Percentiles rank a stretch among this genome's conserved stretches.
Evolutionary conservation across 2,888 invertebrate genomes (phyloP).

Genomic region (Tenthredo mesomela): DNA sequence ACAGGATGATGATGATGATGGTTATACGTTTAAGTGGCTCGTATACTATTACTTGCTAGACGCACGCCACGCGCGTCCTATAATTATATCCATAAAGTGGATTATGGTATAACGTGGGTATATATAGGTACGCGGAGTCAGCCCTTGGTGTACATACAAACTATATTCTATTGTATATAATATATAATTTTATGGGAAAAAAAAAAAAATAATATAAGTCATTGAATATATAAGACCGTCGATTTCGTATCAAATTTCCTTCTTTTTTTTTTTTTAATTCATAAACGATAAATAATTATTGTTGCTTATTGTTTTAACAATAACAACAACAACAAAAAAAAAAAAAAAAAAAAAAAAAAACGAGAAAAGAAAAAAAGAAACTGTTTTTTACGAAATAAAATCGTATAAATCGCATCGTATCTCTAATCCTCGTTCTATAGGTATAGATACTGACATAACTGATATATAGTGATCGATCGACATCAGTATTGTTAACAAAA

Average conservation of each 20-base stretch:
- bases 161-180: too few relatives aligned
- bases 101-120: constrained; percentile 11
- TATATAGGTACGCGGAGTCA: neutral
- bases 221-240: neutral
- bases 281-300: neutral
- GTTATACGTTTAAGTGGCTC: constrained; percentile 19
- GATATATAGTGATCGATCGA: constrained; percentile 1
- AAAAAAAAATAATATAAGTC: neutral
- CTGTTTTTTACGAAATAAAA: neutral
- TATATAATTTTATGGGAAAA: neutral
- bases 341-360: neutral
- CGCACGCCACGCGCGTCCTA: constrained; percentile 21
- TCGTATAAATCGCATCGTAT: neutral
- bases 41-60: constrained; percentile 16
- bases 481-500: neutral
- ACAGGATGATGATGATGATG: constrained; percentile 14
- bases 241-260: neutral
- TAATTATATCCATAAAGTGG: constrained; percentile 30
- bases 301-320: neutral
- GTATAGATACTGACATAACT: neutral
- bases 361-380: neutral
- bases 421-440: neutral
- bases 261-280: neutral
- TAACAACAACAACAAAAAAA: neutral
- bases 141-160: neutral